Percentiles rank a stretch among this genome's conserved stretches.
Evolutionary conservation across 2,797 vertebrate species (phyloP).

Genomic region (Enteromius viviparus): DNA sequence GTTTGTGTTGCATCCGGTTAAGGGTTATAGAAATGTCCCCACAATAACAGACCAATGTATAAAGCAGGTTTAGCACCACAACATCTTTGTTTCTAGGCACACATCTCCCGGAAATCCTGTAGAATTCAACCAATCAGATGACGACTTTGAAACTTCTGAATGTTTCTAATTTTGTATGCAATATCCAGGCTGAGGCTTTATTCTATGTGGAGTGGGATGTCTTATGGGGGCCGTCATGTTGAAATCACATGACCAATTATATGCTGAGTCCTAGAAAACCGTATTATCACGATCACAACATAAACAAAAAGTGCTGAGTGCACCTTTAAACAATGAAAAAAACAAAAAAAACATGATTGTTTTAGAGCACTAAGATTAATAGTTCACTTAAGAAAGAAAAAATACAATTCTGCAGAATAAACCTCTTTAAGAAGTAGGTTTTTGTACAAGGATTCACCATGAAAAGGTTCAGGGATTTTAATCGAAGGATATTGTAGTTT

Average conservation of each 20-base stretch:
- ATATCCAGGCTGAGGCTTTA: neutral
- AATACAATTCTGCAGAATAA: neutral
- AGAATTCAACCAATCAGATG: neutral
- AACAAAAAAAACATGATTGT: neutral
- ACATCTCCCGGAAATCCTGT: neutral
- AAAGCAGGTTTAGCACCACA: neutral
- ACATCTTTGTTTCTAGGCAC: neutral
- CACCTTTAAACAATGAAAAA: neutral
- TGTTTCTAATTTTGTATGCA: neutral
- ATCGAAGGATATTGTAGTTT: conserved; percentile 3
- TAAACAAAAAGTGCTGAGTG: neutral
- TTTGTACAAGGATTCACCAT: neutral
- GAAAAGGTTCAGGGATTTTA: neutral
- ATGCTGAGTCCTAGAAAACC: neutral
- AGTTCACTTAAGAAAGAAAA: neutral
- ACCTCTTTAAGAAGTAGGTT: neutral
- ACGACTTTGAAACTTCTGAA: neutral
- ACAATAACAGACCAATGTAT: neutral
- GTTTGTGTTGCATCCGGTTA: neutral
- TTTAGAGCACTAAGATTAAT: neutral
- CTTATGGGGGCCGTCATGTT: neutral
- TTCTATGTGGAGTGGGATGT: neutral
- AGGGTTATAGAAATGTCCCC: neutral
- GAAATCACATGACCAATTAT: neutral
- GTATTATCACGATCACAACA: neutral